These are phyloP conservation scores for Magallana angulata DNA, from an alignment of 1,140 invertebrate genomes.

Conservation along the genomic window DNA sequence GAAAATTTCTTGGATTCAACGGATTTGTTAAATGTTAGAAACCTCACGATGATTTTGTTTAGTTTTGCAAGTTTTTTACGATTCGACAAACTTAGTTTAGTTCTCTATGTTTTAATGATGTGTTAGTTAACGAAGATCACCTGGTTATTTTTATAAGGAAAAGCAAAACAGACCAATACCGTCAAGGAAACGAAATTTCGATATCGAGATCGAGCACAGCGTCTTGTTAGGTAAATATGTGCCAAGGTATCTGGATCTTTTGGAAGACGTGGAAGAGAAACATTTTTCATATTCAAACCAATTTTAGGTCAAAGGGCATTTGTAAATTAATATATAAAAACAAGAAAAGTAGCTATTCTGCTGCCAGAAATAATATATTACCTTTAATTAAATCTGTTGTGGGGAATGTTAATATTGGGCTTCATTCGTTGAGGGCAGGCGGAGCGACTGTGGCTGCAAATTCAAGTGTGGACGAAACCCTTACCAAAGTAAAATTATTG, in stretches of 20 bases:
- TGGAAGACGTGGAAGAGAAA: neutral
- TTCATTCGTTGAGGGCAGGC: no score
- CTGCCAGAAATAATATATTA: no score
- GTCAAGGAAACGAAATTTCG: neutral
- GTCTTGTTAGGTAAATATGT: neutral
- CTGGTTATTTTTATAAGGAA: neutral
- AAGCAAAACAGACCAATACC: neutral
- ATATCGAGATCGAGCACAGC: neutral
- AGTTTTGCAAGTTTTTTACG: no score
- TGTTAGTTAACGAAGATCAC: neutral
- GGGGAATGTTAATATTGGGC: no score
- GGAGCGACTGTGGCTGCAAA: no score
- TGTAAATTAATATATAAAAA: conserved; percentile 51
- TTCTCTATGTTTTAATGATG: neutral
- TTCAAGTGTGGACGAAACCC: no score
- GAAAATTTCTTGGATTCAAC: no score
- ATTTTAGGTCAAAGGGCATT: neutral
- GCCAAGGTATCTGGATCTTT: neutral
- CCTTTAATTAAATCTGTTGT: no score
- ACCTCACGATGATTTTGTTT: no score
- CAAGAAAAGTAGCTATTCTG: conserved; percentile 51
- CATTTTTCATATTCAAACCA: neutral
- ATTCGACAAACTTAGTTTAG: no score
- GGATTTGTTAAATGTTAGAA: no score
- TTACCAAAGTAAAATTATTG: no score